A percentile compares a stretch with the other conserved stretches of the same genome.
Evolutionary conservation across 2,113 vertebrate species (phyloP).

Genomic region (Sigmodon hispidus): DNA sequence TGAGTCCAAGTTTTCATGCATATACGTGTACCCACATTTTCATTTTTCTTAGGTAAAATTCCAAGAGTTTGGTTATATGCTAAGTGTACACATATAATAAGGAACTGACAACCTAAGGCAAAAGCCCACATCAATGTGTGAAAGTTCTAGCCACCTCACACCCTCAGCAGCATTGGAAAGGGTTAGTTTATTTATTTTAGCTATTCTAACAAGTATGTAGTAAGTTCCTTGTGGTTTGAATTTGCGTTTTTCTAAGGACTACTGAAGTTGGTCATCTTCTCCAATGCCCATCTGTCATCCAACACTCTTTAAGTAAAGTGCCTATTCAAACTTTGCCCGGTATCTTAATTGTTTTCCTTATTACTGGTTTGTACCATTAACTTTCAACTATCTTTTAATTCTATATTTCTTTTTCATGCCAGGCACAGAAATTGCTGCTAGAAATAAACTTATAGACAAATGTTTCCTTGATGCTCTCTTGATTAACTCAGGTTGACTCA

Average conservation of each 20-base stretch:
- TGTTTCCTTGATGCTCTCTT: neutral
- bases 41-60: neutral
- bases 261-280: neutral
- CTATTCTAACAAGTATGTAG: neutral
- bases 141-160: neutral
- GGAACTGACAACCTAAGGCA: neutral
- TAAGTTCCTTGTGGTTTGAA: neutral
- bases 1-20: neutral
- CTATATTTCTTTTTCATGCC: neutral
- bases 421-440: neutral
- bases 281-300: neutral
- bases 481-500: neutral
- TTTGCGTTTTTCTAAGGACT: neutral
- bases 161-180: neutral
- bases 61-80: neutral
- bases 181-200: neutral
- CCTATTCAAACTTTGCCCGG: neutral
- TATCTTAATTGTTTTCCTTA: neutral
- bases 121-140: neutral
- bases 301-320: neutral
- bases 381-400: slow-evolving; percentile 29
- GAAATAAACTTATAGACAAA: neutral
- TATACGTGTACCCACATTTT: neutral
- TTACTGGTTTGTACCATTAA: neutral
- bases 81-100: neutral